Evolutionary conservation across 2,113 vertebrate genomes (phyloP).

Genomic region (Melanocharis versteri): DNA sequence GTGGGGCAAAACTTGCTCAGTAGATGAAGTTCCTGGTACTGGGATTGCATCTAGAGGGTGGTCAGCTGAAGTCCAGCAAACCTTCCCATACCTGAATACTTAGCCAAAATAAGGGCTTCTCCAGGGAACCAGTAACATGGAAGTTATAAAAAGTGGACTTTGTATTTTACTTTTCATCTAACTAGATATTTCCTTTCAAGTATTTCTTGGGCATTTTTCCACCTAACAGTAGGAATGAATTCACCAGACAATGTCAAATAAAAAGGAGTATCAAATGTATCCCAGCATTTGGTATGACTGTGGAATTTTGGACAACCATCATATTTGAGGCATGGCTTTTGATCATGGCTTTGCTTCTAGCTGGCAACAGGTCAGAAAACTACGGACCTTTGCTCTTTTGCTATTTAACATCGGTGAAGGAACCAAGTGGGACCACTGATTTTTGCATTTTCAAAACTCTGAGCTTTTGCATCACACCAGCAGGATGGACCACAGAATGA

Average conservation of each 20-base stretch:
- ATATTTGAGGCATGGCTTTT: not conserved
- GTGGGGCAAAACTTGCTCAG: not conserved
- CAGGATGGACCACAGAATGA: not conserved
- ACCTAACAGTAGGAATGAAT: not conserved
- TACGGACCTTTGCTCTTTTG: not conserved
- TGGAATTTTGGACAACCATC: not conserved
- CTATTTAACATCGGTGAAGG: rapidly evolving
- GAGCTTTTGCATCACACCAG: not conserved
- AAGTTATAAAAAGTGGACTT: not conserved
- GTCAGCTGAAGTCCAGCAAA: not conserved
- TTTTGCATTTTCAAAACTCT: not conserved
- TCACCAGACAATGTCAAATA: not conserved
- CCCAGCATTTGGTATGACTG: not conserved
- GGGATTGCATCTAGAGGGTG: not conserved
- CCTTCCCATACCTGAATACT: not conserved
- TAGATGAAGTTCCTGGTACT: not conserved
- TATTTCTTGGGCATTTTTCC: not conserved
- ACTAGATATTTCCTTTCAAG: not conserved
- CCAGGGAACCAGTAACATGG: not conserved
- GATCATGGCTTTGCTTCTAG: not conserved
- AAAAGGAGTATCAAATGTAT: not conserved
- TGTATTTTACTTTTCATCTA: not conserved
- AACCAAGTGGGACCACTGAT: not conserved
- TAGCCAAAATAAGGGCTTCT: not conserved
- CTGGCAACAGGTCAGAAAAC: not conserved